Conservation (phyloP, 2,888 invertebrate genomes). For the Caenorhabditis parvicauda region DNA sequence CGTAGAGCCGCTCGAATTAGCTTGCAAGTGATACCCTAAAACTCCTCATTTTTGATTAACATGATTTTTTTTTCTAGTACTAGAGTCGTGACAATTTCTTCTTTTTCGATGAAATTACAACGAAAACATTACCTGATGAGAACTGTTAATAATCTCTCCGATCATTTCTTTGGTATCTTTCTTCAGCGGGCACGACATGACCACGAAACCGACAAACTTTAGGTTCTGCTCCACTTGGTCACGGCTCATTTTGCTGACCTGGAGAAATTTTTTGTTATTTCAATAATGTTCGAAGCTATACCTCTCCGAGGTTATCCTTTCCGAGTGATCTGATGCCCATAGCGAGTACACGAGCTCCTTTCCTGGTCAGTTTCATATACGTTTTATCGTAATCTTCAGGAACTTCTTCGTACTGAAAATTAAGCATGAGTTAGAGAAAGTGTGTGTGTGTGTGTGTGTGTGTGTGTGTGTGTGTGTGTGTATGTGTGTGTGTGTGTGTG, state of each 20-base stretch:
- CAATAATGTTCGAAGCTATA: too few relatives aligned
- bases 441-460: too few relatives aligned
- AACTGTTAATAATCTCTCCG: conserved; percentile 86
- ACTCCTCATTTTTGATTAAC: too few relatives aligned
- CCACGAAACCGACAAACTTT: conserved; percentile 90
- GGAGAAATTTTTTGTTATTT: too few relatives aligned
- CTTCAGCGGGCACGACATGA: conserved; percentile 96
- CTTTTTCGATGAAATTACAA: too few relatives aligned
- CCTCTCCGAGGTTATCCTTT: conserved; percentile 13
- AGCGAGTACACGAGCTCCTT: conserved; percentile 92
- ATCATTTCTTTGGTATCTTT: conserved; percentile 90
- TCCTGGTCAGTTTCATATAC: conserved; percentile 83
- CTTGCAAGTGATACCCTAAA: too few relatives aligned
- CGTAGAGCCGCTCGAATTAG: too few relatives aligned
- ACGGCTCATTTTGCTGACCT: conserved; percentile 78
- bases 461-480: too few relatives aligned
- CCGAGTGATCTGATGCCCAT: conserved; percentile 80
- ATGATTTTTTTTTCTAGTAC: too few relatives aligned
- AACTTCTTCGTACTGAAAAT: conserved; percentile 68
- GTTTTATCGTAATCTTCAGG: conserved; percentile 74
- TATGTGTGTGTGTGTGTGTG: too few relatives aligned
- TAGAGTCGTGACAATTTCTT: too few relatives aligned
- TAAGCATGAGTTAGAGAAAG: too few relatives aligned
- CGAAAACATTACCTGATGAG: conserved; percentile 91
- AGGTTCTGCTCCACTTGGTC: conserved; percentile 84